Conservation (phyloP, 1,140 invertebrate species). For the Hyles vespertilio region DNA sequence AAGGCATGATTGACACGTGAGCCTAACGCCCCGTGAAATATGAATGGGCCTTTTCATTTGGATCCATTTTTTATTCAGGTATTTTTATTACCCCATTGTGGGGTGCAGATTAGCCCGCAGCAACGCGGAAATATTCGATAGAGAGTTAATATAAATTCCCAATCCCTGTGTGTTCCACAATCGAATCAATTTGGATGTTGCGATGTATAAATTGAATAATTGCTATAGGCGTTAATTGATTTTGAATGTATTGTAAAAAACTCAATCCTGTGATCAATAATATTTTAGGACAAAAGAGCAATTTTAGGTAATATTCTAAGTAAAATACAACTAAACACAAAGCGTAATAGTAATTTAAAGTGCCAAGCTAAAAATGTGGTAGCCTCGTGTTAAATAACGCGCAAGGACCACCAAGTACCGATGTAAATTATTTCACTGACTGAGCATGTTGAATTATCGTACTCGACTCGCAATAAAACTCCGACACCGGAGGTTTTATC, state of each 20-base stretch:
- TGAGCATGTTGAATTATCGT: conserved; percentile 53
- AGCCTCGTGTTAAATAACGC: conserved; percentile 41
- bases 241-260: too few relatives aligned
- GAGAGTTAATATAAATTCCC: conserved; percentile 22
- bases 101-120: conserved; percentile 45
- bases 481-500: conserved; percentile 57
- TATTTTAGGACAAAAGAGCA: too few relatives aligned
- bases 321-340: too few relatives aligned
- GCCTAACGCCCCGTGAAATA: conserved; percentile 44
- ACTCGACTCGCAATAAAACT: conserved; percentile 58
- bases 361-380: conserved; percentile 37
- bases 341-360: too few relatives aligned
- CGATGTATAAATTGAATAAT: too few relatives aligned
- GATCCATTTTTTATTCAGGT: conserved; percentile 45
- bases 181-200: conserved; percentile 4
- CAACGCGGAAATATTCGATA: conserved; percentile 58
- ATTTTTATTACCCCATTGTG: conserved; percentile 60
- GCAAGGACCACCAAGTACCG: conserved; percentile 42
- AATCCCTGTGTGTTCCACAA: conserved; percentile 24
- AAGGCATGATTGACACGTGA: conserved; percentile 69
- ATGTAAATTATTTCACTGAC: conserved; percentile 57
- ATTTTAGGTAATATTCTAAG: too few relatives aligned
- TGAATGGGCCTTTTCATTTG: conserved; percentile 42
- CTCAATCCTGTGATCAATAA: too few relatives aligned
- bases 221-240: too few relatives aligned